A percentile compares a stretch with the other conserved stretches of the same genome.
Evolutionary conservation across 2,797 vertebrate species (phyloP).

Genomic region (Pipistrellus pygmaeus): DNA sequence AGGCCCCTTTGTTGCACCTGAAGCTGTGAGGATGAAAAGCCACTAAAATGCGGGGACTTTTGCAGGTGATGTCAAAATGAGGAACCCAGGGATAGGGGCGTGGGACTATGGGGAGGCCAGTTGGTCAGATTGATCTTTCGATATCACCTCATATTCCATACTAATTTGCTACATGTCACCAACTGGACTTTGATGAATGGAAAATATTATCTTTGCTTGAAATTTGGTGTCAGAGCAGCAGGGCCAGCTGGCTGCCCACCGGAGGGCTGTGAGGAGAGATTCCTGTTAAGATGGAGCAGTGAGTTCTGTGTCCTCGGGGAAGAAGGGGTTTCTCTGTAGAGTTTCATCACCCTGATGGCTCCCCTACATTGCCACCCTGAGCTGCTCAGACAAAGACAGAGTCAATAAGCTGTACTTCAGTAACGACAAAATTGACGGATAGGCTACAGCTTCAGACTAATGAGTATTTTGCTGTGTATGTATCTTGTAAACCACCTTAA

Average conservation of each 20-base stretch:
- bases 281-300: background rate
- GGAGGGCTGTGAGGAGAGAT: background rate
- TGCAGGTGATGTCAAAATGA: background rate
- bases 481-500: conserved; percentile 6
- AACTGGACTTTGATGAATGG: background rate
- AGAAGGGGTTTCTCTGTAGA: background rate
- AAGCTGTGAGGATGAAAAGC: background rate
- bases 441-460: background rate
- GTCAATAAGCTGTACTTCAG: background rate
- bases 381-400: background rate
- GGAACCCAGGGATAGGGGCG: background rate
- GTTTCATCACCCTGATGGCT: background rate
- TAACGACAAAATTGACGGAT: background rate
- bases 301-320: background rate
- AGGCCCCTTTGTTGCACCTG: background rate
- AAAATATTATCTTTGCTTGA: background rate
- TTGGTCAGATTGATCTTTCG: background rate
- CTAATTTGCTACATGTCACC: background rate
- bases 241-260: background rate
- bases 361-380: background rate
- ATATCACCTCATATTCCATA: background rate
- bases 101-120: background rate
- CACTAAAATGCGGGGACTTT: background rate
- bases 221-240: background rate
- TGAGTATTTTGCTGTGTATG: background rate